Percentiles rank a stretch among this genome's conserved stretches.
Conservation (phyloP, 1,140 invertebrate genomes). For the Sycobia sp. region DNA sequence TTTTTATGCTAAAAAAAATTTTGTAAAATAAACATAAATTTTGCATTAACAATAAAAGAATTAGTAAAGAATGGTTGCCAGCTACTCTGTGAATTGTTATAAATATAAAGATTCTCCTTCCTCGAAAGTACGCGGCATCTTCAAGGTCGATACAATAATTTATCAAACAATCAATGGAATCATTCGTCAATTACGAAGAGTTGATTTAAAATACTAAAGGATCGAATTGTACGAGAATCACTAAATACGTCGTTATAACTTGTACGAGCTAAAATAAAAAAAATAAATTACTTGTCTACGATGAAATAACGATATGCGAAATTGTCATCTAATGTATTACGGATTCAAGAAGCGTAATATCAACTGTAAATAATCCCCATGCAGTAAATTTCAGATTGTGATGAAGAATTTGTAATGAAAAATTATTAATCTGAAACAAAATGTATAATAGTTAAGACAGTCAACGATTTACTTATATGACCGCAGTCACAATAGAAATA, state of each 20-base stretch:
- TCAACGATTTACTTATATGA: background rate
- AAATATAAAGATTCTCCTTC: too few relatives aligned
- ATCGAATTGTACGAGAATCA: conserved; percentile 36
- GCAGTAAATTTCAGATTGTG: conserved; percentile 29
- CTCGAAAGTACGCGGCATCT: too few relatives aligned
- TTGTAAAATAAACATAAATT: too few relatives aligned
- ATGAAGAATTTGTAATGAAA: conserved; percentile 38
- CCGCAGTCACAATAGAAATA: background rate
- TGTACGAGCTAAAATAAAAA: conserved; percentile 31
- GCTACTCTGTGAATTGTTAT: too few relatives aligned
- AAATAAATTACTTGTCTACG: too few relatives aligned
- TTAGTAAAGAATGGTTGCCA: too few relatives aligned
- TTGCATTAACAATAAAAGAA: too few relatives aligned
- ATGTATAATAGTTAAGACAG: background rate
- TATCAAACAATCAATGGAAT: too few relatives aligned
- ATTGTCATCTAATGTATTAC: conserved; percentile 21
- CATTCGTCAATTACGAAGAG: too few relatives aligned
- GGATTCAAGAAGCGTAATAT: conserved; percentile 26
- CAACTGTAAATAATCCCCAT: conserved; percentile 33
- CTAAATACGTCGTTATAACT: conserved; percentile 35
- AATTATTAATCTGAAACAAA: conserved; percentile 29
- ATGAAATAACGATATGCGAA: too few relatives aligned
- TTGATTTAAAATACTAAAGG: conserved; percentile 27
- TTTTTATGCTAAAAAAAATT: too few relatives aligned
- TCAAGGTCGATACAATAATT: too few relatives aligned